These are phyloP conservation scores for Drosophila ustulata DNA, from an alignment of 2,888 invertebrate genomes.

Conservation along the genomic window DNA sequence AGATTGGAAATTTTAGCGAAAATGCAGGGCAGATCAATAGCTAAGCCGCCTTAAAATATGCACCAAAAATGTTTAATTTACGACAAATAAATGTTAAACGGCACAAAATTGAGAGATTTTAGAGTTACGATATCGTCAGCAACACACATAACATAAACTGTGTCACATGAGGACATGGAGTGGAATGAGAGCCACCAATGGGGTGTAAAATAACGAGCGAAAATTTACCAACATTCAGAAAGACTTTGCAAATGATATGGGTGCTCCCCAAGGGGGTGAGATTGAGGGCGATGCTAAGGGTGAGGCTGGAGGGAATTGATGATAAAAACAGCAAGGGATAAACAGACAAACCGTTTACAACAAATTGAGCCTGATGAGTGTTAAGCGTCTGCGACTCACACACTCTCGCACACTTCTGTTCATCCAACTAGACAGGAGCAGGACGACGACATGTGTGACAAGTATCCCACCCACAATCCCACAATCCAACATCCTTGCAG, in stretches of 20 bases:
- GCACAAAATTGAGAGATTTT: slow-evolving; percentile 74
- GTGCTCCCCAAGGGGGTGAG: slow-evolving; percentile 25
- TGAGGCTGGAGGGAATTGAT: slow-evolving; percentile 30
- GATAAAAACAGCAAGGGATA: slow-evolving; percentile 66
- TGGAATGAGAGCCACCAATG: slow-evolving; percentile 56
- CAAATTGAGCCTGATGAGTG: slow-evolving; percentile 79
- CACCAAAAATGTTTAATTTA: slow-evolving; percentile 73
- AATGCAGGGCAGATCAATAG: slow-evolving; percentile 10
- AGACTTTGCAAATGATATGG: slow-evolving; percentile 77
- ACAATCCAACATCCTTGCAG: not conserved
- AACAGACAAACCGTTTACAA: slow-evolving; percentile 70
- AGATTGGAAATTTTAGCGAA: not conserved
- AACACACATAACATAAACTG: slow-evolving; percentile 60
- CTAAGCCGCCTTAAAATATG: slow-evolving; percentile 53
- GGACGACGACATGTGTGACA: slow-evolving; percentile 71
- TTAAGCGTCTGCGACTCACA: slow-evolving; percentile 60
- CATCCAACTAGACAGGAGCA: slow-evolving; percentile 20
- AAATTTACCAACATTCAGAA: slow-evolving; percentile 61
- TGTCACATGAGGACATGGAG: slow-evolving; percentile 50
- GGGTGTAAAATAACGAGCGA: slow-evolving; percentile 77
- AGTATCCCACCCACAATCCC: slow-evolving; percentile 40
- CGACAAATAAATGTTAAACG: slow-evolving; percentile 80
- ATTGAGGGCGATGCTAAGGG: not conserved
- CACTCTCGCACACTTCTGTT: slow-evolving; percentile 15
- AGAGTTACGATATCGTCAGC: slow-evolving; percentile 64